Percentiles rank a stretch among this genome's conserved stretches.
phyloP scores from a whole-genome alignment of 2,113 vertebrate species.

The Ochotona curzoniae region DNA sequence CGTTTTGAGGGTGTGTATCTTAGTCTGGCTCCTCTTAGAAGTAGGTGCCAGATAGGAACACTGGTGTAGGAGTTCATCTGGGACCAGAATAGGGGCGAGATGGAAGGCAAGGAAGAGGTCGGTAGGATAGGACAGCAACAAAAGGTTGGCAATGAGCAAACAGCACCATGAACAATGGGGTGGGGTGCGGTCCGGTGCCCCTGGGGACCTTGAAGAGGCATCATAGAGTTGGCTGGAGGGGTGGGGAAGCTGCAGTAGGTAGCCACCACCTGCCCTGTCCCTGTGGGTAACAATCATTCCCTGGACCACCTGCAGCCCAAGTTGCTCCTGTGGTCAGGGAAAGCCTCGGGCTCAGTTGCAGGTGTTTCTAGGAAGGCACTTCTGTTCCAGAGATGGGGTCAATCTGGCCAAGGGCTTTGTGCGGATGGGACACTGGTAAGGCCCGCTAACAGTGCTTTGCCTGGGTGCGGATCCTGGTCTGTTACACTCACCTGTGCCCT shows the following conservation, averaged over 20 bases:
- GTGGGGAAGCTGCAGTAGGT: not conserved
- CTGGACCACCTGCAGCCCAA: not conserved
- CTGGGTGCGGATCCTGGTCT: too few species aligned
- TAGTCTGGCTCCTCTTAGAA: not conserved
- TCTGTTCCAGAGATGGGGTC: not conserved
- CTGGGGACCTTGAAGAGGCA: not conserved
- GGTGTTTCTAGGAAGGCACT: not conserved
- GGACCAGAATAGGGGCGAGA: not conserved
- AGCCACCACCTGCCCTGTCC: not conserved
- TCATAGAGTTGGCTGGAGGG: not conserved
- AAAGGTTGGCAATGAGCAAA: not conserved
- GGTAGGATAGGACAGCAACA: too few species aligned
- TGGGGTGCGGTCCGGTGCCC: not conserved
- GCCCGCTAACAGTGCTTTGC: not conserved
- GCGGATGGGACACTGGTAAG: not conserved
- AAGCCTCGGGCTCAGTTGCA: not conserved
- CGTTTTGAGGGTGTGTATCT: not conserved
- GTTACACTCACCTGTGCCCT: not conserved
- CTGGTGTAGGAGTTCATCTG: not conserved
- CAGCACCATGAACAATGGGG: not conserved
- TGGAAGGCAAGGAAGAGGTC: not conserved
- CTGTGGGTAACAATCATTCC: not conserved
- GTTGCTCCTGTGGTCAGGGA: not conserved
- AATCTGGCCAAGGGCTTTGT: not conserved
- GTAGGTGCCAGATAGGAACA: not conserved